Evolutionary conservation across 2,888 invertebrate species (phyloP).

Genomic region (Stenotaenia linearis): DNA sequence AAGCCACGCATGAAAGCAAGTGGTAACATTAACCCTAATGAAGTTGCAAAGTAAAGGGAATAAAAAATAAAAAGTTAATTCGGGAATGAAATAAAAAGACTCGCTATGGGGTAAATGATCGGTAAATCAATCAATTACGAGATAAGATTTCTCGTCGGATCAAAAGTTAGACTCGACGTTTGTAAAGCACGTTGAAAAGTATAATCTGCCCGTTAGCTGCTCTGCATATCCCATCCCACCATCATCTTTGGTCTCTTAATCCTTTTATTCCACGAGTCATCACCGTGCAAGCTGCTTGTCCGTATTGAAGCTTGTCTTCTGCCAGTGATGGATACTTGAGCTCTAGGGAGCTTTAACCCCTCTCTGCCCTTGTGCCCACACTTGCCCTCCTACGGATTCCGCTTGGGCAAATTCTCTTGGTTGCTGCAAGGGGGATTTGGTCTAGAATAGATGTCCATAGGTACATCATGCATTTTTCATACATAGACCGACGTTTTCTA

Average conservation of each 20-base stretch:
- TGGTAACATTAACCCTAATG: not conserved
- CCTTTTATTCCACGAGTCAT: not conserved
- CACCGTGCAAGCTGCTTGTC: not conserved
- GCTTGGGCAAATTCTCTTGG: not conserved
- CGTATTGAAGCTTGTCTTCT: not conserved
- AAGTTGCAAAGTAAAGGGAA: not conserved
- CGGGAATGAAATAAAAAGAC: not conserved
- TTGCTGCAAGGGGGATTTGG: not conserved
- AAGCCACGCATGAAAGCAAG: not conserved
- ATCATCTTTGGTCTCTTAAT: not conserved
- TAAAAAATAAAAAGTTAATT: not conserved
- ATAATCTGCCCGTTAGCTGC: not conserved
- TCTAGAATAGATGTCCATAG: not conserved
- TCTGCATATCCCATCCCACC: not conserved
- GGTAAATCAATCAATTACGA: no score
- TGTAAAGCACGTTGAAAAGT: not conserved
- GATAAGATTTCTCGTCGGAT: no score
- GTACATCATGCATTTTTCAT: not conserved
- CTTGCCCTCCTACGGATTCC: not conserved
- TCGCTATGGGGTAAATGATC: no score
- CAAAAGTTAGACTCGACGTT: not conserved
- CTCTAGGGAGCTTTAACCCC: not conserved
- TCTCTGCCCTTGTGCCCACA: not conserved
- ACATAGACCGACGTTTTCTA: not conserved
- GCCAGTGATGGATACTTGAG: not conserved